These are phyloP conservation scores for Urocyon cinereoargenteus DNA, from an alignment of 2,797 vertebrate genomes.

Conservation along the genomic window DNA sequence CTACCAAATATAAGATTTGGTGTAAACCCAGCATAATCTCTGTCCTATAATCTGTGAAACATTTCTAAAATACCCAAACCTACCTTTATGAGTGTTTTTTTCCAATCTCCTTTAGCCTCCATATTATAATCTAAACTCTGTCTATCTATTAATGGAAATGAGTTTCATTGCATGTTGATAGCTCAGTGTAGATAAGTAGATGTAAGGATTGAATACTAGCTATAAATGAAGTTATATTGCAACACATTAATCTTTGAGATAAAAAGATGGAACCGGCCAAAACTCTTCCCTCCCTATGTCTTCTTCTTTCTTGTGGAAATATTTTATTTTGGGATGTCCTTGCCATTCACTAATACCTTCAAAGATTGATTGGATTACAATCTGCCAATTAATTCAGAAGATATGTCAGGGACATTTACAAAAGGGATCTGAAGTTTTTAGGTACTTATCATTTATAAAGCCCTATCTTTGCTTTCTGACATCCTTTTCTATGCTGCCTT, in stretches of 20 bases:
- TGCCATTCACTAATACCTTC: neutral
- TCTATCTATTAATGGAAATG: neutral
- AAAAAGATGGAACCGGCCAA: neutral
- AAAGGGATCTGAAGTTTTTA: neutral
- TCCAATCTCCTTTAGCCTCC: neutral
- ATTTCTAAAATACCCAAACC: neutral
- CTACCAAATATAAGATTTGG: neutral
- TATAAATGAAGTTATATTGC: neutral
- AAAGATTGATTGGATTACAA: neutral
- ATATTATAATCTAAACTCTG: neutral
- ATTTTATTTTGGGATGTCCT: neutral
- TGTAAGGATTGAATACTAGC: neutral
- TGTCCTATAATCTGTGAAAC: neutral
- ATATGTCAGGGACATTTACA: neutral
- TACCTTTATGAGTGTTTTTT: neutral
- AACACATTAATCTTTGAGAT: neutral
- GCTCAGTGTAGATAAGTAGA: neutral
- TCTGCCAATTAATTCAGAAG: slow-evolving; percentile 18
- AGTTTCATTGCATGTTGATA: neutral
- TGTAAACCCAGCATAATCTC: neutral
- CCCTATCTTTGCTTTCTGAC: neutral
- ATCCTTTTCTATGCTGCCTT: neutral
- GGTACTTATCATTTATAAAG: neutral
- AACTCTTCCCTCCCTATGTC: neutral
- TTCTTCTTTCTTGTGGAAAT: neutral